These are phyloP conservation scores for Aphodius granarius DNA, from an alignment of 2,888 invertebrate species.

Conservation along the genomic window DNA sequence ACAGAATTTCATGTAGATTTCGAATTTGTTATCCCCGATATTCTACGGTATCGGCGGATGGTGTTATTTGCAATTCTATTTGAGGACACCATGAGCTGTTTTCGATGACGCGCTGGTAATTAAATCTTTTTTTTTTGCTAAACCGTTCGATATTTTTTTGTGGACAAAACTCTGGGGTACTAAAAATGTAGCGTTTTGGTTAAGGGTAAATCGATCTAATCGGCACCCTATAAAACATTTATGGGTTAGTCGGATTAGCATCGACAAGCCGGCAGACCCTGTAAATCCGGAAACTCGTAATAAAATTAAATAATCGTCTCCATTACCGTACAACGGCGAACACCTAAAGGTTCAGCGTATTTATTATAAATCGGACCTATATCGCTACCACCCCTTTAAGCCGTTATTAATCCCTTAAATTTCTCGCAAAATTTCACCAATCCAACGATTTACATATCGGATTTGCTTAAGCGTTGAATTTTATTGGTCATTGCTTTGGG, in stretches of 20 bases:
- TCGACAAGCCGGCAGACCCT: background rate
- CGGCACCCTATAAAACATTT: constrained; percentile 6
- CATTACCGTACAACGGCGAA: background rate
- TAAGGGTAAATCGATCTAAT: background rate
- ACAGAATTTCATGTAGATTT: too few relatives aligned
- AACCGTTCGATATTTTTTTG: too few relatives aligned
- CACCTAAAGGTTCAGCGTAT: background rate
- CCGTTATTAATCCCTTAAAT: background rate
- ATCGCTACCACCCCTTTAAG: background rate
- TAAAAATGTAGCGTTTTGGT: background rate
- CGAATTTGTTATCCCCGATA: too few relatives aligned
- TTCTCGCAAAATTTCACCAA: background rate
- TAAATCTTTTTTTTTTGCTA: too few relatives aligned
- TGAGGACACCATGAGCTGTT: too few relatives aligned
- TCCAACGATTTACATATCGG: too few relatives aligned
- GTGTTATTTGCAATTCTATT: too few relatives aligned
- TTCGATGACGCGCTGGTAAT: too few relatives aligned
- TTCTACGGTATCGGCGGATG: too few relatives aligned
- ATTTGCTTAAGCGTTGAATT: too few relatives aligned
- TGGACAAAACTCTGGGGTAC: background rate
- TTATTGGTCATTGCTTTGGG: too few relatives aligned
- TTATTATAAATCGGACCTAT: constrained; percentile 4
- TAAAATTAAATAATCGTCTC: constrained; percentile 13
- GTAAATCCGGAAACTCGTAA: background rate
- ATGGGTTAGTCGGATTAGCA: constrained; percentile 5